Evolutionary conservation across 2,888 invertebrate species (phyloP).

Genomic region (Buathra laborator): DNA sequence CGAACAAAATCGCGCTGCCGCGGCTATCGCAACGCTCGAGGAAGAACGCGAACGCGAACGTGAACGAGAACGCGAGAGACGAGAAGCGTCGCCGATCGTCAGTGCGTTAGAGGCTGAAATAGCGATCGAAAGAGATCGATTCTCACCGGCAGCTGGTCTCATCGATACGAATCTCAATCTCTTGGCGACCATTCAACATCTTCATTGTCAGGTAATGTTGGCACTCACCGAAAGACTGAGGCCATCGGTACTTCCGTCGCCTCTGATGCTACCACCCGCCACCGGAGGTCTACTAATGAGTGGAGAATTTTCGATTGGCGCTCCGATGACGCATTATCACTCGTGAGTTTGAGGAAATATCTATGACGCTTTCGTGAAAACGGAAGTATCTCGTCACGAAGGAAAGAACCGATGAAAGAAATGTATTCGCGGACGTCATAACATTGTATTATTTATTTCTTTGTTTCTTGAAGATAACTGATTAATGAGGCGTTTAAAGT

Average conservation of each 20-base stretch:
- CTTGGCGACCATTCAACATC: slow-evolving; percentile 83
- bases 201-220: slow-evolving; percentile 84
- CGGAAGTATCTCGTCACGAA: neutral
- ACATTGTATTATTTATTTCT: neutral
- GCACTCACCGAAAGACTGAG: slow-evolving; percentile 83
- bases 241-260: slow-evolving; percentile 78
- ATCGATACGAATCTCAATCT: slow-evolving; percentile 84
- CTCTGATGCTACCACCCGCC: slow-evolving; percentile 77
- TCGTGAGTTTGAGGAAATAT: slow-evolving; percentile 72
- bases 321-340: slow-evolving; percentile 75
- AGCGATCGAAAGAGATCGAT: slow-evolving; percentile 76
- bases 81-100: slow-evolving; percentile 33
- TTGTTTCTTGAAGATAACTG: neutral
- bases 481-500: neutral
- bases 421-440: neutral
- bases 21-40: slow-evolving; percentile 43
- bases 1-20: slow-evolving; percentile 86
- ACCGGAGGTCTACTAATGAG: slow-evolving; percentile 71
- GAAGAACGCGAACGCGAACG: slow-evolving; percentile 68
- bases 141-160: slow-evolving; percentile 82
- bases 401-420: neutral
- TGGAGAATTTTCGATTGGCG: slow-evolving; percentile 77
- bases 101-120: slow-evolving; percentile 33
- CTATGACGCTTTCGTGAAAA: neutral
- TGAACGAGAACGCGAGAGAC: slow-evolving; percentile 31